These are phyloP conservation scores for Babylonia areolata DNA, from an alignment of 1,140 invertebrate species.

Conservation along the genomic window DNA sequence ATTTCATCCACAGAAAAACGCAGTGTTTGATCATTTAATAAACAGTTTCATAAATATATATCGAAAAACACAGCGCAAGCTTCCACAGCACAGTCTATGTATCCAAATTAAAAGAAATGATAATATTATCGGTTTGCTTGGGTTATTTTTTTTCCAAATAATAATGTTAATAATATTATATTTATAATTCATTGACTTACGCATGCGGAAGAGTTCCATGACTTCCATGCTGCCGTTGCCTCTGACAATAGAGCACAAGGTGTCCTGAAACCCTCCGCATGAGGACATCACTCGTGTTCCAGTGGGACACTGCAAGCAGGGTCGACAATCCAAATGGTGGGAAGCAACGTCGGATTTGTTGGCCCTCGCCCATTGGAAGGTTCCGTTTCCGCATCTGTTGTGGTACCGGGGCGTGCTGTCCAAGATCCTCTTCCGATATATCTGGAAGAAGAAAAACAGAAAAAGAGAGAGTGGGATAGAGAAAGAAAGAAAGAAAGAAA, in stretches of 20 bases:
- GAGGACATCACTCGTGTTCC: not conserved
- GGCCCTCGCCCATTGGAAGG: not conserved
- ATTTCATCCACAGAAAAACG: too few species aligned
- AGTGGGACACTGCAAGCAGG: not conserved
- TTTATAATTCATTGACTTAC: not conserved
- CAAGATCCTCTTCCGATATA: not conserved
- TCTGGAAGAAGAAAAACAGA: not conserved
- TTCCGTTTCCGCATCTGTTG: not conserved
- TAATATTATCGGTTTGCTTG: too few species aligned
- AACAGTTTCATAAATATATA: too few species aligned
- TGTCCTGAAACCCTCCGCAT: not conserved
- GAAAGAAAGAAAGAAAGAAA: not conserved
- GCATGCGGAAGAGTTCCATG: not conserved
- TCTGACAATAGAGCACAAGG: not conserved
- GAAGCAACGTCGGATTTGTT: not conserved
- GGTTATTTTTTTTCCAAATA: too few species aligned
- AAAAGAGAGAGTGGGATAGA: not conserved
- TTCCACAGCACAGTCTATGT: too few species aligned
- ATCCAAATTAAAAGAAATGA: too few species aligned
- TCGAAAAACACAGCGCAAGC: too few species aligned
- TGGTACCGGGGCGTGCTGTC: not conserved
- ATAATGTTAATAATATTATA: too few species aligned
- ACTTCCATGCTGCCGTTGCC: not conserved
- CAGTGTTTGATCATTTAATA: too few species aligned
- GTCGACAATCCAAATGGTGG: not conserved